phyloP scores from a whole-genome alignment of 2,888 invertebrate species.

The Noctua janthe region DNA sequence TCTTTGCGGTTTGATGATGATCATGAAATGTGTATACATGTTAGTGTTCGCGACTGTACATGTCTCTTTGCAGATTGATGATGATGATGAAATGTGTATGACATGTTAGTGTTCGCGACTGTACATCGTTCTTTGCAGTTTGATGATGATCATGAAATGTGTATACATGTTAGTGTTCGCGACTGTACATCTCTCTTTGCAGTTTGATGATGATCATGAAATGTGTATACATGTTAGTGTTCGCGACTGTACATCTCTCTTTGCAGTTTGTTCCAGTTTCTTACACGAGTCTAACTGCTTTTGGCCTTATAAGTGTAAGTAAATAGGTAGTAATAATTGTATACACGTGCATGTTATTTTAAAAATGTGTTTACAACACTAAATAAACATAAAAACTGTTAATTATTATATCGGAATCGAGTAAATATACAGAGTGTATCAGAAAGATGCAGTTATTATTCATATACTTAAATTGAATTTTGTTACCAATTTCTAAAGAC shows the following conservation, averaged over 20 bases:
- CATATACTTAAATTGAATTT: too few species aligned
- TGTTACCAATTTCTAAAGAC: too few species aligned
- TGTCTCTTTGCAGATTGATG: too few species aligned
- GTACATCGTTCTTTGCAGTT: too few species aligned
- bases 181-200: not conserved
- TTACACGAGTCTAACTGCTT: not conserved
- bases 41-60: too few species aligned
- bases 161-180: not conserved
- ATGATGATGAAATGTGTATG: too few species aligned
- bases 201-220: not conserved
- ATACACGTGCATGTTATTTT: not conserved
- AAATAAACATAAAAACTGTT: not conserved
- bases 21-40: too few species aligned
- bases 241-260: not conserved
- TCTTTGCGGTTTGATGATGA: too few species aligned
- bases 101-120: too few species aligned
- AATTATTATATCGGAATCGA: not conserved
- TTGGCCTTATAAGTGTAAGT: constrained; percentile 4
- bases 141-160: too few species aligned
- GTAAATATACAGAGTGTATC: not conserved
- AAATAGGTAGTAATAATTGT: not conserved
- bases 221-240: not conserved
- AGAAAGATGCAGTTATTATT: not conserved
- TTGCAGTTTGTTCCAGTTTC: not conserved
- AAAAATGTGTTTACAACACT: not conserved